Percentiles rank a stretch among this genome's conserved stretches.
Evolutionary conservation across 2,797 vertebrate species (phyloP).

Genomic region (Rhinoraja longicauda): DNA sequence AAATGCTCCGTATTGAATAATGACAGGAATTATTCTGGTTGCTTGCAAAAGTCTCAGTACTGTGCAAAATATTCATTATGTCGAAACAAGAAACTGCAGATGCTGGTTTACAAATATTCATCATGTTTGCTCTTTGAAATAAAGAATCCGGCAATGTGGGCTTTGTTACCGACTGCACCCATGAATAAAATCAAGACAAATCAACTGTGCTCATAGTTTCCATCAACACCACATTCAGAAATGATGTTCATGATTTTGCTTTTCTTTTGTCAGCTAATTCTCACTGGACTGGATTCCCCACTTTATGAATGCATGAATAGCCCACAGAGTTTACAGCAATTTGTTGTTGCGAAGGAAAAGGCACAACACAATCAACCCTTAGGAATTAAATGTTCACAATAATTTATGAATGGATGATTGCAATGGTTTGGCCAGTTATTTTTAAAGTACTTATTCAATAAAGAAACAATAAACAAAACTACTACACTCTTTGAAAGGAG

Average conservation of each 20-base stretch:
- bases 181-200: neutral
- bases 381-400: neutral
- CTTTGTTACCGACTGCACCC: neutral
- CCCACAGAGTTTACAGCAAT: too few species aligned
- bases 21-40: neutral
- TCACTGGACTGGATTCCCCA: neutral
- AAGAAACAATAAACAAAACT: slow-evolving; percentile 4
- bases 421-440: neutral
- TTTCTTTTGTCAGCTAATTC: neutral
- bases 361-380: neutral
- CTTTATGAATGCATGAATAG: neutral
- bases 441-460: neutral
- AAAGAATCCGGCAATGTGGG: neutral
- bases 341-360: neutral
- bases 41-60: neutral
- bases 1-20: neutral
- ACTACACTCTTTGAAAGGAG: neutral
- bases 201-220: neutral
- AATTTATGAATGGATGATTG: neutral
- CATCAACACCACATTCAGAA: neutral
- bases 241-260: neutral
- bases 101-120: too few species aligned
- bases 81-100: too few species aligned
- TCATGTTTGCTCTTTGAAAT: neutral
- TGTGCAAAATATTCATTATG: slow-evolving; percentile 1